Evolutionary conservation across 1,140 invertebrate genomes (phyloP).

Genomic region (Heliothis virescens): DNA sequence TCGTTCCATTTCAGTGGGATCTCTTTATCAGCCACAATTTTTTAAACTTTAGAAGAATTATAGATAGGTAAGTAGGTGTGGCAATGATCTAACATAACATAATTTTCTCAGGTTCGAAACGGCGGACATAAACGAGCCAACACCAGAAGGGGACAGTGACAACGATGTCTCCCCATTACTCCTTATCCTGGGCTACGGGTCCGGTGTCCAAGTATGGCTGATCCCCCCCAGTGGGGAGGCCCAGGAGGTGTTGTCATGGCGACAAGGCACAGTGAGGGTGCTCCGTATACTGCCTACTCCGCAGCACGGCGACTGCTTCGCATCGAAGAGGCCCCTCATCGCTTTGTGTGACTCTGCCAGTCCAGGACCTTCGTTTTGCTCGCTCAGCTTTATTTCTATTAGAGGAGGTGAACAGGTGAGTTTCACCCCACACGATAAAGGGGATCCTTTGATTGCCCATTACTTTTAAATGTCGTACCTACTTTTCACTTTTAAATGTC

Average conservation of each 20-base stretch:
- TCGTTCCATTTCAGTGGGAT: no score
- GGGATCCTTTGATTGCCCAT: neutral
- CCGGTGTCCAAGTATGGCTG: slow-evolving; percentile 88
- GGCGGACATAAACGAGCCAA: slow-evolving; percentile 93
- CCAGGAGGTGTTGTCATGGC: slow-evolving; percentile 95
- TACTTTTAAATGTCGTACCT: no score
- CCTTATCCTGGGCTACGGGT: slow-evolving; percentile 90
- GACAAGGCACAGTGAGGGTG: slow-evolving; percentile 94
- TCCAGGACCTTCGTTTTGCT: slow-evolving; percentile 93
- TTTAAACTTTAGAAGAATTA: no score
- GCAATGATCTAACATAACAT: slow-evolving; percentile 8
- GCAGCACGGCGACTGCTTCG: slow-evolving; percentile 89
- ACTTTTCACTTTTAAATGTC: no score
- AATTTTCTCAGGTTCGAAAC: slow-evolving; percentile 89
- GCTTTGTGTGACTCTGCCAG: slow-evolving; percentile 94
- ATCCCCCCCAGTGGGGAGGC: slow-evolving; percentile 95
- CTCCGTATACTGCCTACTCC: slow-evolving; percentile 94
- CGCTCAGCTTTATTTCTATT: slow-evolving; percentile 96
- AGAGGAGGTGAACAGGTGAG: slow-evolving; percentile 94
- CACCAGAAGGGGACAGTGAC: slow-evolving; percentile 90
- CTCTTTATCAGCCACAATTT: no score
- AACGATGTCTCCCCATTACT: slow-evolving; percentile 92
- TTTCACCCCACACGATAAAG: neutral
- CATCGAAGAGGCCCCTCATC: slow-evolving; percentile 93
- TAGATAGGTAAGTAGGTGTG: neutral